Evolutionary conservation across 2,113 vertebrate genomes (phyloP), one percentile per base, ranked within the genome.

Genomic region (Pluvialis apricaria): DNA sequence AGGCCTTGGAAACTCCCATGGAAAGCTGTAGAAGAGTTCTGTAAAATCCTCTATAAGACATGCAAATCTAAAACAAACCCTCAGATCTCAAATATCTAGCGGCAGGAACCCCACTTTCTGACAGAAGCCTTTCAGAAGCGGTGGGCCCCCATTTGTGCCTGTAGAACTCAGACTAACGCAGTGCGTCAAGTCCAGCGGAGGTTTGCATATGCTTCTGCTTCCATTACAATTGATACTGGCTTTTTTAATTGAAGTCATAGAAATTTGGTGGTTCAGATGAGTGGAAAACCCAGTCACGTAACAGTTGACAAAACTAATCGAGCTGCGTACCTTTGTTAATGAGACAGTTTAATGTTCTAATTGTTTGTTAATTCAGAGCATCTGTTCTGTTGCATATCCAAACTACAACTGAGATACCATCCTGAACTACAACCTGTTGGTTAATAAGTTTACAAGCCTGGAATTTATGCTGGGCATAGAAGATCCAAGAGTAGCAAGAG

Each of bases 371-470:
- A 83, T 69, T 78, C 62, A 29, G 34, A 78, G 13, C 31, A 88
- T 62, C 15, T 95, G 65, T 95, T 94, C 86, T 51, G 36, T 75
- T 81, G 82, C 60, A 4, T 96, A 91, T 95, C 82, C 86, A 94
- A 92, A 95, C 81, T 54, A 44, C 22, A 77, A 71, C 69, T 92
- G 92, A 88, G 82, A 40, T 86, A 80, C 45, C 6, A 45, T 95
- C 86, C 51, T 94, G 77, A 95, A 78, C 54, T 73, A 34, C 47
- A 70, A 4, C 86, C 86, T 96, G 45, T 76, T 92, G 55, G 2
- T 85, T 85, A 64, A 57, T 84, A 88, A 73, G 82, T 87, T 73
- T 76, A 87, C 17, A 51, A 60, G 36, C 54, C 66, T 94, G 78
- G 42, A 91, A 20, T 18, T 96, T 75, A 45, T 29, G 45, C 70